A percentile compares a stretch with the other conserved stretches of the same genome.
phyloP scores from a whole-genome alignment of 2,888 invertebrate species.

The Xanthia togata region DNA sequence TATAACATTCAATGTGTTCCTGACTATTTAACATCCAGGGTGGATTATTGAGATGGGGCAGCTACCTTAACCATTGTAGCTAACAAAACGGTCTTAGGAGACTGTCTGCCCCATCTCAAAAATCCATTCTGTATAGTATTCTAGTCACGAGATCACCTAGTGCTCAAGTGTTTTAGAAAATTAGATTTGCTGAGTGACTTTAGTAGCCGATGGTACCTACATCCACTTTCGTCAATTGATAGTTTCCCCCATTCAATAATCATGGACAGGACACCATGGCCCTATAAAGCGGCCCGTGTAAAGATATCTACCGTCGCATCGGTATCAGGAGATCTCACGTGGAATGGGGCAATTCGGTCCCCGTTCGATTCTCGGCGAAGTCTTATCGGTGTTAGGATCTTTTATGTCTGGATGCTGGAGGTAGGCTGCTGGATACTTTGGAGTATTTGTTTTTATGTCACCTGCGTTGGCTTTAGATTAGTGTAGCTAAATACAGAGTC shows the following conservation, averaged over 20 bases:
- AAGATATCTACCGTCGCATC: constrained; percentile 58
- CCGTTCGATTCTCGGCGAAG: constrained; percentile 63
- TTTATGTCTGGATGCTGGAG: constrained; percentile 49
- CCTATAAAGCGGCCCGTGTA: constrained; percentile 53
- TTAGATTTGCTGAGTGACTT: not conserved
- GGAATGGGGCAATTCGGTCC: constrained; percentile 66
- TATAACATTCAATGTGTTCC: not conserved
- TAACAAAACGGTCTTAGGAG: too few relatives aligned
- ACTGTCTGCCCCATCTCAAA: too few relatives aligned
- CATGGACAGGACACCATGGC: constrained; percentile 32
- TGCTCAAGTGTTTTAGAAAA: not conserved
- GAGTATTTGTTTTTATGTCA: constrained; percentile 35
- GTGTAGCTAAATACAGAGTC: not conserved
- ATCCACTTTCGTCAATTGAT: constrained; percentile 43
- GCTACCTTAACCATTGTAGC: too few relatives aligned
- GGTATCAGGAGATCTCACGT: constrained; percentile 67
- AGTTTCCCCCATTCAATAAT: constrained; percentile 58
- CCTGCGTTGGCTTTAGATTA: not conserved
- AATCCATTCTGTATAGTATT: not conserved
- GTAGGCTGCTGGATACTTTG: constrained; percentile 41
- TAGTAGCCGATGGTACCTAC: not conserved
- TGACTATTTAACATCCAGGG: too few relatives aligned
- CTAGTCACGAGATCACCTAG: not conserved
- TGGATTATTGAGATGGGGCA: too few relatives aligned
- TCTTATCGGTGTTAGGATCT: constrained; percentile 64